phyloP scores from a whole-genome alignment of 1,140 invertebrate genomes.

The Drosophila pandora region DNA sequence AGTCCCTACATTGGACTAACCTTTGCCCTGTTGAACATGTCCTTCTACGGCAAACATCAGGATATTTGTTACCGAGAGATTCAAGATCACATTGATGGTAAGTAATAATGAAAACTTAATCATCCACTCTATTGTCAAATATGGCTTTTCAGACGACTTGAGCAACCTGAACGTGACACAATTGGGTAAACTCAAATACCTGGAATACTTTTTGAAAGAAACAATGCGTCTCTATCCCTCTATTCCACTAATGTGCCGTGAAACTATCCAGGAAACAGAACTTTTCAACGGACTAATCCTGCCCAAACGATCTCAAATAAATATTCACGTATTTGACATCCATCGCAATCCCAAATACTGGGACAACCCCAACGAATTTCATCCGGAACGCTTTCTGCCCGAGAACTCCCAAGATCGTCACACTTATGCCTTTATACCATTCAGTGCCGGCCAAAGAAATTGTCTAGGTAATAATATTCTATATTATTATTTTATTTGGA shows the following conservation, averaged over 20 bases:
- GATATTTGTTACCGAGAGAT: conserved; percentile 85
- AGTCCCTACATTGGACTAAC: conserved; percentile 87
- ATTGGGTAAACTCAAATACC: conserved; percentile 86
- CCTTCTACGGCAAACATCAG: conserved; percentile 86
- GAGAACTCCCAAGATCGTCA: conserved; percentile 85
- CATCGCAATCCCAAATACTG: conserved; percentile 87
- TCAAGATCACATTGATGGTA: conserved; percentile 43
- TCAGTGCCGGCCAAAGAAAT: conserved; percentile 83
- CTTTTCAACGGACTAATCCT: conserved; percentile 80
- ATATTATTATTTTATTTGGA: background rate
- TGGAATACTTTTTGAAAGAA: conserved; percentile 88
- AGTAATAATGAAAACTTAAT: background rate
- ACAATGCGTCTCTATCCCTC: conserved; percentile 87
- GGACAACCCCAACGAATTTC: conserved; percentile 89
- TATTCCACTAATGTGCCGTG: conserved; percentile 87
- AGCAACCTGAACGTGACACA: conserved; percentile 84
- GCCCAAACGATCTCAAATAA: conserved; percentile 84
- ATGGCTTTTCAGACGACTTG: conserved; percentile 43
- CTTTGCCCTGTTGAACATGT: conserved; percentile 86
- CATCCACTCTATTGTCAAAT: background rate
- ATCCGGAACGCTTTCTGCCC: conserved; percentile 90
- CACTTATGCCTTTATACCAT: conserved; percentile 86
- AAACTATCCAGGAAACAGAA: conserved; percentile 84
- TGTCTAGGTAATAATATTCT: conserved; percentile 61
- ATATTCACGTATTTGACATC: conserved; percentile 84